Percentiles rank a stretch among this genome's conserved stretches.
Evolutionary conservation across 2,797 vertebrate species (phyloP).

Genomic region (Anniella stebbinsi): DNA sequence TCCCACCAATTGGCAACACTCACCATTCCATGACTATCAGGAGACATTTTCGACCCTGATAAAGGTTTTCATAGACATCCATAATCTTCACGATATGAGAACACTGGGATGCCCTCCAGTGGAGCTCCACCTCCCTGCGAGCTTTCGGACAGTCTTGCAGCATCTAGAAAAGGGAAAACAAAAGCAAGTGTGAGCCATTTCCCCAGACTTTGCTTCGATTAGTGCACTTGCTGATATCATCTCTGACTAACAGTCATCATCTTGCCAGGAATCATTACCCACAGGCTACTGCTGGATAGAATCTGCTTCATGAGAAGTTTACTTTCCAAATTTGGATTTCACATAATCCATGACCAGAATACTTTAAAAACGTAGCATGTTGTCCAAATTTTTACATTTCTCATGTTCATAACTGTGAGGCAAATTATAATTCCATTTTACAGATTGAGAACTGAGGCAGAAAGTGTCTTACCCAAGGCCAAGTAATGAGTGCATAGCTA

Average conservation of each 20-base stretch:
- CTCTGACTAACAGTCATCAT: not conserved
- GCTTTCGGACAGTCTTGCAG: conserved; percentile 96
- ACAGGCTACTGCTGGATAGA: not conserved
- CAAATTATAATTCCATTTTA: not conserved
- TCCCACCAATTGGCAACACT: conserved; percentile 58
- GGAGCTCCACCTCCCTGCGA: conserved; percentile 94
- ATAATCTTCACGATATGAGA: conserved; percentile 94
- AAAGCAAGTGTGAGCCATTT: conserved; percentile 11
- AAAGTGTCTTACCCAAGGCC: no score
- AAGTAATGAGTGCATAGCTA: not conserved
- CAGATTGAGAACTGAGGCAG: not conserved
- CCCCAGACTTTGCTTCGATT: not conserved
- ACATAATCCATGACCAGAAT: not conserved
- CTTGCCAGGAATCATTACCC: not conserved
- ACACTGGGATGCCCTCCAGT: conserved; percentile 95
- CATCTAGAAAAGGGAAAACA: conserved; percentile 81
- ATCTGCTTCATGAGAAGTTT: not conserved
- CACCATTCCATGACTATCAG: conserved; percentile 99
- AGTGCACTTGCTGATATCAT: not conserved
- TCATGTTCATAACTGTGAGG: not conserved
- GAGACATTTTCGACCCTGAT: conserved; percentile 91
- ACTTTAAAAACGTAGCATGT: not conserved
- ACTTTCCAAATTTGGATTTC: not conserved
- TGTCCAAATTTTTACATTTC: not conserved
- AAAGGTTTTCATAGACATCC: conserved; percentile 97